These are phyloP conservation scores for Chondrosia reniformis DNA, from an alignment of 37 sponge, comb jelly and placozoan species.

Conservation along the genomic window DNA sequence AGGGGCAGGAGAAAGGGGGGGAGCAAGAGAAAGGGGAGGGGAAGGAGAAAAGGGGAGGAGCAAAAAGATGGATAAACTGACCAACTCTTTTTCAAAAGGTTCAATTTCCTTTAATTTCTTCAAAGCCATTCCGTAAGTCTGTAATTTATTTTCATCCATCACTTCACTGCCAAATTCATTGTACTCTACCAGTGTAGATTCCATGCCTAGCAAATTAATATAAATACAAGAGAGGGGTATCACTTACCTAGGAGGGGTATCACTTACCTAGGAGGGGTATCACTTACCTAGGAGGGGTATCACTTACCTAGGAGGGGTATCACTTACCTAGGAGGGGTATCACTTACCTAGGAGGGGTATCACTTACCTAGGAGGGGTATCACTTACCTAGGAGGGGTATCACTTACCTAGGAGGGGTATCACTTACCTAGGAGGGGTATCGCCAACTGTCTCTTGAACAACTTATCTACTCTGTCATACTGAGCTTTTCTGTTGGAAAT, in stretches of 20 bases:
- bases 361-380: slow-evolving; percentile 70
- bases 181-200: slow-evolving; percentile 21
- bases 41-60: background rate
- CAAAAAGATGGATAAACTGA: background rate
- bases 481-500: slow-evolving; percentile 36
- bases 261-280: no score
- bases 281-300: slow-evolving; percentile 70
- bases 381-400: no score
- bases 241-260: slow-evolving; percentile 70
- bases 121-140: slow-evolving; percentile 32
- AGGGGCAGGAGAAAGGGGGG: no score
- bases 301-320: no score
- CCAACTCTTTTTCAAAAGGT: slow-evolving; percentile 54
- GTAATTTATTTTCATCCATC: slow-evolving; percentile 29
- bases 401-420: slow-evolving; percentile 70
- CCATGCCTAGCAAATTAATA: slow-evolving; percentile 3
- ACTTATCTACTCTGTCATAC: slow-evolving; percentile 48
- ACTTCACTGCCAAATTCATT: background rate
- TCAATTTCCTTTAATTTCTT: slow-evolving; percentile 43
- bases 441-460: slow-evolving; percentile 56
- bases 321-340: slow-evolving; percentile 70
- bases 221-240: no score
- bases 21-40: slow-evolving; percentile 19
- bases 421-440: slow-evolving; percentile 70
- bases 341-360: no score